Percentiles rank a stretch among this genome's conserved stretches.
These are phyloP conservation scores for Myotis daubentonii DNA, from an alignment of 2,797 vertebrate genomes.

Conservation along the genomic window DNA sequence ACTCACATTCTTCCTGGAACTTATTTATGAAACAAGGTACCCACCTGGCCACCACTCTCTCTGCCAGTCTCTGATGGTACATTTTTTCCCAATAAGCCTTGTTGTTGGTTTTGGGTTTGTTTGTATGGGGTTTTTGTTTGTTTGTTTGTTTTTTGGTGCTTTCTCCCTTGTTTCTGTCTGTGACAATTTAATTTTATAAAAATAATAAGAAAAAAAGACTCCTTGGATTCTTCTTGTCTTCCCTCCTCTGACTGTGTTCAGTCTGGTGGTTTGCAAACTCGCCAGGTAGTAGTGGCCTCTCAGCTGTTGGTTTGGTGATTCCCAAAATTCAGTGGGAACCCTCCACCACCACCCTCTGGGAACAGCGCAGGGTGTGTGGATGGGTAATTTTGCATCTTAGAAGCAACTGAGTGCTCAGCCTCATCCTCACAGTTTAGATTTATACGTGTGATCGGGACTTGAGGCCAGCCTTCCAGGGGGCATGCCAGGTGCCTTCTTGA, in stretches of 20 bases:
- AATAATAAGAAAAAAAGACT: background rate
- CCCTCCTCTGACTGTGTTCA: background rate
- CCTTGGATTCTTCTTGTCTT: background rate
- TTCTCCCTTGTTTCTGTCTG: background rate
- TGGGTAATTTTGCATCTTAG: background rate
- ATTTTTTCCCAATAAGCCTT: background rate
- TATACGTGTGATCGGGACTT: background rate
- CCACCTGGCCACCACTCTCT: background rate
- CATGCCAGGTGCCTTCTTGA: background rate
- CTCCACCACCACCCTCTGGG: background rate
- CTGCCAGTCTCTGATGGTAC: background rate
- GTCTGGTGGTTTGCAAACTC: background rate
- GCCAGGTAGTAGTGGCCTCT: background rate
- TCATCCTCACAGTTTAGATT: background rate
- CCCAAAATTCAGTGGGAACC: background rate
- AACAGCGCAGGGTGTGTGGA: background rate
- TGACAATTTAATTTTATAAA: background rate
- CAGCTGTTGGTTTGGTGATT: background rate
- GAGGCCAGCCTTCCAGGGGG: background rate
- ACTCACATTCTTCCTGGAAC: background rate
- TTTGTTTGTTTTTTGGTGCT: background rate
- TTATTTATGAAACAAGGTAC: background rate
- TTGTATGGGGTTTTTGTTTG: background rate
- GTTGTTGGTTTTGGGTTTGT: background rate
- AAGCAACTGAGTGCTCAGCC: background rate